These are phyloP conservation scores for Pandemis heparana DNA, from an alignment of 2,888 invertebrate genomes.

Conservation along the genomic window DNA sequence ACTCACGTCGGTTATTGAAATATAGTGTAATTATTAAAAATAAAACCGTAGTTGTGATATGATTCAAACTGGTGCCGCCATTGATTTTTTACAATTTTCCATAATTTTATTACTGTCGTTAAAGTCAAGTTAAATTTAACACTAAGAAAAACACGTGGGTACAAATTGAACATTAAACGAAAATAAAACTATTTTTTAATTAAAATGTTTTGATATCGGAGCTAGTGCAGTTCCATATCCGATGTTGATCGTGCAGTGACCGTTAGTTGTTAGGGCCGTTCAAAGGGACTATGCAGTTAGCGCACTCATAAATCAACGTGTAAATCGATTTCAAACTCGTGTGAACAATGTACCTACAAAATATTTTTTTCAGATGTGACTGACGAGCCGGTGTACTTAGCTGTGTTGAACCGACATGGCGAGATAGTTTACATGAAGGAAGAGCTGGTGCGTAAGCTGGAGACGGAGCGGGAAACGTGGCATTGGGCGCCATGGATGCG, in stretches of 20 bases:
- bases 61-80: too few relatives aligned
- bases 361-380: slow-evolving; percentile 60
- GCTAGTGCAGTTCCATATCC: too few relatives aligned
- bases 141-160: too few relatives aligned
- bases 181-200: not conserved
- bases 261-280: too few relatives aligned
- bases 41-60: too few relatives aligned
- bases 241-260: too few relatives aligned
- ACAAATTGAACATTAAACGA: too few relatives aligned
- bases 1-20: not conserved
- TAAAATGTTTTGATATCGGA: too few relatives aligned
- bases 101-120: too few relatives aligned
- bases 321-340: not conserved
- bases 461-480: slow-evolving; percentile 67
- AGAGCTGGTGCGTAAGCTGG: slow-evolving; percentile 63
- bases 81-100: too few relatives aligned
- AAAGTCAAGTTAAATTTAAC: too few relatives aligned
- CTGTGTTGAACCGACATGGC: slow-evolving; percentile 62
- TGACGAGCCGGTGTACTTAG: slow-evolving; percentile 49
- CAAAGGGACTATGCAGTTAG: too few relatives aligned
- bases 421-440: slow-evolving; percentile 63
- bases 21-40: not conserved
- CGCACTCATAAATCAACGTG: not conserved
- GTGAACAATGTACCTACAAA: not conserved
- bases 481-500: slow-evolving; percentile 79